Base-by-base conservation (phyloP, 2,888 invertebrate species). In the Cyclophora albipunctata region DNA sequence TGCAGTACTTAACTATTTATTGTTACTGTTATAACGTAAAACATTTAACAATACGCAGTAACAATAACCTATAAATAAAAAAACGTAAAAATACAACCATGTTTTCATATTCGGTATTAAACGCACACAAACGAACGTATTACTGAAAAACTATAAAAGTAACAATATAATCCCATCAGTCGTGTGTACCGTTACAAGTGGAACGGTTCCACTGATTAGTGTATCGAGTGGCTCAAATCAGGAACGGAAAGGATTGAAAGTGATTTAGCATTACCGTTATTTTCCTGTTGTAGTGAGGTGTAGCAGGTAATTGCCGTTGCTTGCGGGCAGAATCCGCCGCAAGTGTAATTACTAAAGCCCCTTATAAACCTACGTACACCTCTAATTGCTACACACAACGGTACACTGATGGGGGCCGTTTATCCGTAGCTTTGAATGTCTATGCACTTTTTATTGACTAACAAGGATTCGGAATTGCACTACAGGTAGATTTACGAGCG, bases 351-450 rank as follows among this genome's bases (percentile, higher is more conserved):
- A 74, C 71, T 54, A 54, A 50, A 59, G 62, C 64, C 63, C 58
- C 63, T 64, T 63, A 62, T 66, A 46, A 47, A 49, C 45, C 59
- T 64, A 63, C 60, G 60, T 64, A 68, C 63, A 69, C 66, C 69
- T 63, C 69, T 75, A 75, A 75, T 74, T 76, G 71, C 68, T 67
- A 55, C 65, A 68, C 64, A 63, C 66, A 59, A 62, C 69, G 65
- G 67, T 65, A 60, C 69, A 68, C 63, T 67, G 68, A 69, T 57
- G 57, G 55, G 48, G 49, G 66, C 67, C 67, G 70, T 71, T 71
- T 71, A 73, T 70, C 67, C 66, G 65, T 63, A 54, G 63, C 51
- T 48, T 44, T 41, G 50, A 42, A 43, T 49, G 50, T 51, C 55
- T 55, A 51, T 53, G 53, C 53, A 49, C 53, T 55, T 55, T 55